Conservation (phyloP, 2,113 vertebrate species). For the Willisornis vidua region DNA sequence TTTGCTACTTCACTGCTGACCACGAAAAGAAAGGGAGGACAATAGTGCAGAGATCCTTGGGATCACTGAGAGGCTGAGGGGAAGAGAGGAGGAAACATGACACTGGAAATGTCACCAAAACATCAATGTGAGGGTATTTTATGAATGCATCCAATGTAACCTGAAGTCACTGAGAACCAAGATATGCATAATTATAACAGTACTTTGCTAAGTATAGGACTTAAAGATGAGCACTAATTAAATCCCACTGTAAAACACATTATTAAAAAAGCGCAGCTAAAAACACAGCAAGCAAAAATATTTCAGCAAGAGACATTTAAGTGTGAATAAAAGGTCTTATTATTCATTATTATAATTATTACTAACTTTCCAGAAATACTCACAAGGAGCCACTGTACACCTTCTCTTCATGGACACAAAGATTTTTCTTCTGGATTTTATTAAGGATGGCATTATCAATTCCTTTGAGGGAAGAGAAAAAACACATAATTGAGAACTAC, state of each 20-base stretch:
- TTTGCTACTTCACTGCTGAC: neutral
- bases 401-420: neutral
- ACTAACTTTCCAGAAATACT: neutral
- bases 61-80: neutral
- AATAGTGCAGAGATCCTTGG: neutral
- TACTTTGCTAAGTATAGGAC: neutral
- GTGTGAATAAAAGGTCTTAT: neutral
- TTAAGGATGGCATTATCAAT: neutral
- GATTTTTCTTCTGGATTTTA: neutral
- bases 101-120: neutral
- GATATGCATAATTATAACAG: neutral
- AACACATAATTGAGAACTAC: neutral
- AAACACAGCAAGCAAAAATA: neutral
- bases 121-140: neutral
- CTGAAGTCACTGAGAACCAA: neutral
- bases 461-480: neutral
- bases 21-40: neutral
- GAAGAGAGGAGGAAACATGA: rapidly evolving
- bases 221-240: neutral
- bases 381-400: neutral
- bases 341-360: neutral
- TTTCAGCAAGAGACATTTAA: neutral
- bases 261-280: neutral
- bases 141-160: neutral
- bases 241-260: neutral